Percentiles rank a stretch among this genome's conserved stretches.
phyloP scores from a whole-genome alignment of 2,113 vertebrate genomes.

The Loxodonta africana region DNA sequence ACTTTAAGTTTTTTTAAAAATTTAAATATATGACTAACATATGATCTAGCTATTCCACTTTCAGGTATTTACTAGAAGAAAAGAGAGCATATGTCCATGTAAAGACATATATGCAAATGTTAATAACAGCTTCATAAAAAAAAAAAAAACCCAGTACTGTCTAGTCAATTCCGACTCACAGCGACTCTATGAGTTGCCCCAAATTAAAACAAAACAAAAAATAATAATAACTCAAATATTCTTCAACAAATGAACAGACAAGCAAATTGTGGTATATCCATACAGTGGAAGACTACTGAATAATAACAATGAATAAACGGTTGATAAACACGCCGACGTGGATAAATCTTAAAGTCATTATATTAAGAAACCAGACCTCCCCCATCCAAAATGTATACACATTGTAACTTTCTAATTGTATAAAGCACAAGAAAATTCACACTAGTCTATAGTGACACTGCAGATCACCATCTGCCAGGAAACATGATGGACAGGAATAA shows the following conservation, averaged over 20 bases:
- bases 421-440: background rate
- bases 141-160: too few species aligned
- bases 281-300: too few species aligned
- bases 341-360: background rate
- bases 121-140: background rate
- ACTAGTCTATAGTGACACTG: background rate
- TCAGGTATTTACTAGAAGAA: background rate
- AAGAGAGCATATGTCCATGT: background rate
- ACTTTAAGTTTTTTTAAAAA: background rate
- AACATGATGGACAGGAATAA: background rate
- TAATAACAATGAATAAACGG: background rate
- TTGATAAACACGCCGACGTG: background rate
- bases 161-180: too few species aligned
- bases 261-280: background rate
- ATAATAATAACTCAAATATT: background rate
- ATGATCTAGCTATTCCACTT: background rate
- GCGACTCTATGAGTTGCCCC: too few species aligned
- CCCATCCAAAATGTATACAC: background rate
- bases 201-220: background rate
- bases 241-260: background rate
- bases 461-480: background rate
- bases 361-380: background rate
- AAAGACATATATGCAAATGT: background rate
- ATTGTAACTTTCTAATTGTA: background rate
- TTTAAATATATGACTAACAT: background rate